Conservation (phyloP, 1,140 invertebrate species). For the Mycetomoellerius zeteki region DNA sequence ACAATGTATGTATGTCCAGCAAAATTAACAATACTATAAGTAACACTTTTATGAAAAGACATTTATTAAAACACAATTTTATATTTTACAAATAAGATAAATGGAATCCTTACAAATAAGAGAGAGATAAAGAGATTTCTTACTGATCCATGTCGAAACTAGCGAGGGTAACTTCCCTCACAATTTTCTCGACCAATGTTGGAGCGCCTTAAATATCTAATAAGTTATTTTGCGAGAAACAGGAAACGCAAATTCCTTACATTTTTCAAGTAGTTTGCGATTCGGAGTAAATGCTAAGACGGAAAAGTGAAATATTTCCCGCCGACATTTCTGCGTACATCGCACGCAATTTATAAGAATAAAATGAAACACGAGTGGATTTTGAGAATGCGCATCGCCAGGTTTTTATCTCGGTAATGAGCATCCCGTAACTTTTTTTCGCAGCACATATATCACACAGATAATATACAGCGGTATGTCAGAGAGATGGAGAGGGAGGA, state of each 20-base stretch:
- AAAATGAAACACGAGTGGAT: conserved; percentile 52
- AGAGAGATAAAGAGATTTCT: neutral
- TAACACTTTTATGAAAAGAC: neutral
- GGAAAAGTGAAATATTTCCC: conserved; percentile 61
- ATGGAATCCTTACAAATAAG: no score
- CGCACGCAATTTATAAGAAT: conserved; percentile 10
- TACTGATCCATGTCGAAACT: neutral
- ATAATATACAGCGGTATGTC: conserved; percentile 74
- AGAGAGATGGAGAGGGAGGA: conserved; percentile 50
- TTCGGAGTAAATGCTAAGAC: neutral
- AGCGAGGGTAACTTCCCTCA: no score
- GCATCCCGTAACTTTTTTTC: conserved; percentile 52
- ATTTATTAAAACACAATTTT: neutral
- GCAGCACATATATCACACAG: conserved; percentile 70
- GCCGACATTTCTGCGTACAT: neutral
- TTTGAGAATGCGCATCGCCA: conserved; percentile 43
- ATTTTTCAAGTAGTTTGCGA: conserved; percentile 49
- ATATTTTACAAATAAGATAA: conserved; percentile 10
- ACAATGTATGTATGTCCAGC: neutral
- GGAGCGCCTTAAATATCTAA: neutral
- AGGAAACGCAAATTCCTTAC: neutral
- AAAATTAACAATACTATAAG: neutral
- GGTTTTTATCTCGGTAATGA: conserved; percentile 68
- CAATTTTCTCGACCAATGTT: neutral
- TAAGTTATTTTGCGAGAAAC: neutral